Evolutionary conservation across 2,888 invertebrate species (phyloP), one percentile per base, ranked within the genome.

Genomic region (Acanthosoma haemorrhoidale): DNA sequence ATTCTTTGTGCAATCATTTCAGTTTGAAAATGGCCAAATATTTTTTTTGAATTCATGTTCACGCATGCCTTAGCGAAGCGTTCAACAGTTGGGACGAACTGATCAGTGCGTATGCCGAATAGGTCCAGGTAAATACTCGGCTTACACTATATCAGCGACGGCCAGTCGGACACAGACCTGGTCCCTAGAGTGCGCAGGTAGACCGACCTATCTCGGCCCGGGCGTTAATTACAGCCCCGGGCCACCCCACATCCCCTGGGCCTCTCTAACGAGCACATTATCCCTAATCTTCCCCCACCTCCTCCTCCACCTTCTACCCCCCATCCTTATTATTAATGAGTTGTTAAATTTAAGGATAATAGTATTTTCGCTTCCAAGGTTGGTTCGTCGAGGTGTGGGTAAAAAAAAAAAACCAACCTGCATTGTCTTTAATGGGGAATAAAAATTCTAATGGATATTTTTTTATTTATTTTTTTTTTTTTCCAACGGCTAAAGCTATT

Each of bases 281-380:
- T 36, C 61, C 61, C 61, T 61, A 61, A 61, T 61, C 61, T 61
- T 36, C 61, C 61, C 13, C 18, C 36, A 18, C 8, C 58, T 4
- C 18, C 13, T 9, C 38, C 36, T 61, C 32, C n/a, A n/a, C n/a
- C n/a, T n/a, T n/a, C n/a, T n/a, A n/a, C n/a, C n/a, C n/a, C n/a
- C n/a, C n/a, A n/a, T n/a, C 34, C 36, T 34, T 38, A 61, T 61
- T 61, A 61, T 61, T 32, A 61, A 61, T 61, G 61, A 61, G 61
- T 61, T 36, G 21, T 21, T 21, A n/a, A 61, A 61, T 61, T 61
- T 61, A 61, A 36, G 32, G 36, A 34, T 51, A 25, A 51, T 25
- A 13, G 51, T 51, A 51, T 51, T 51, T 51, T 51, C 29, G 25
- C 51, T n/a, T n/a, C 25, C 2, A 51, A 43, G 25, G 25, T 51